Base-by-base conservation (phyloP, 2,888 invertebrate species). In the Amphipoea lucens region DNA sequence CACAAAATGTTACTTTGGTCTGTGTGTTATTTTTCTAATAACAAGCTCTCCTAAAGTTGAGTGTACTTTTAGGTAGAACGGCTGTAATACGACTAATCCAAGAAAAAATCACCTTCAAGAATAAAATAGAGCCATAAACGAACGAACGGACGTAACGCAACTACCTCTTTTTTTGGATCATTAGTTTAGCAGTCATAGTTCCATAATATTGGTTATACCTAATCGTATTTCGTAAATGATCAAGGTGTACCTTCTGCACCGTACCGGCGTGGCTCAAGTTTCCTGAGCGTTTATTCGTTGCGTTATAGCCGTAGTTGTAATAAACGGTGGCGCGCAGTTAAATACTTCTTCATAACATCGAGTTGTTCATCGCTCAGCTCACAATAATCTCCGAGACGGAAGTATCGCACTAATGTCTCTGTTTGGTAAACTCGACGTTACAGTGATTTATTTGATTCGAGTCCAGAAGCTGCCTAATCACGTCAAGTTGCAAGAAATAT, bases 281-380 rank as follows among this genome's bases (percentile, higher is more conserved):
- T 20, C 20, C 23, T 14, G 40, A 40, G 40, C 54, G 45, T 67
- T 54, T 62, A 62, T 42, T 68, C 11, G 66, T 60, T 3, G 40
- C 29, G n/a, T 74, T 48, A 29, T 29, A 29, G 48, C 23, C 17
- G 51, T 17, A 42, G 29, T 20, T 72, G 42, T 63, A 68, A 75
- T 40, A 42, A 67, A 68, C 36, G 29, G 51, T 12, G 29, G 67
- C 74, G 6, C 71, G 20, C 20, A 51, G 12, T 60, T 45, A 63
- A 42, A 66, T 42, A 42, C 67, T 67, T 66, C 68, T 63, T 75
- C 40, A 77, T 77, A 69, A 68, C 12, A 54, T 78, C 63, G 42
- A 75, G 11, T 51, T 29, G 60, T 62, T 54, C 45, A 17, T 67
- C 67, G 57, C 36, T 60, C 45, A 51, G 36, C 36, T 42, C n/a